These are phyloP conservation scores for Lates calcarifer DNA, from an alignment of 2,113 vertebrate genomes.

Conservation along the genomic window DNA sequence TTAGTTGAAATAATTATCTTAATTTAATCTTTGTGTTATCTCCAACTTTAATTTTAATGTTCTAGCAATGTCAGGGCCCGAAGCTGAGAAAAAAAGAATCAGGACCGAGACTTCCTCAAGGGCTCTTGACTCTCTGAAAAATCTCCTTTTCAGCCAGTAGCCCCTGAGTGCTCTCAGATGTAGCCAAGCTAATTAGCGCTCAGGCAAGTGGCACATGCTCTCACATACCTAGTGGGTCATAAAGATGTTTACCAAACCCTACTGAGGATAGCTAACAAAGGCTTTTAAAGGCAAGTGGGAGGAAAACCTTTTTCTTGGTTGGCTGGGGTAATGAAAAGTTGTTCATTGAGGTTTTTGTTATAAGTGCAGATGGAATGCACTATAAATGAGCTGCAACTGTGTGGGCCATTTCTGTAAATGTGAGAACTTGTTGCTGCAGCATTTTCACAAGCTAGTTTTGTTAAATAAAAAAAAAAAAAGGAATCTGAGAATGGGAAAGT, in stretches of 20 bases:
- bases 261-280: slow-evolving; percentile 73
- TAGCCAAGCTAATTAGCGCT: slow-evolving; percentile 80
- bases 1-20: neutral
- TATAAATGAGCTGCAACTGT: slow-evolving; percentile 71
- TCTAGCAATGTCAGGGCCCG: neutral
- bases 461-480: slow-evolving; percentile 3
- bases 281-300: slow-evolving; percentile 63
- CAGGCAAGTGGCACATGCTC: slow-evolving; percentile 76
- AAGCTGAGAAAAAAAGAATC: slow-evolving; percentile 42
- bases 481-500: slow-evolving; percentile 42
- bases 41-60: slow-evolving; percentile 13
- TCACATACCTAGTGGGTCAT: slow-evolving; percentile 73
- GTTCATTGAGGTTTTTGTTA: slow-evolving; percentile 77
- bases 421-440: slow-evolving; percentile 63
- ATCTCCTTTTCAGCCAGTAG: slow-evolving; percentile 65
- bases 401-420: slow-evolving; percentile 65
- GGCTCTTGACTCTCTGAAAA: slow-evolving; percentile 66
- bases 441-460: slow-evolving; percentile 46
- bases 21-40: slow-evolving; percentile 33
- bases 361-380: slow-evolving; percentile 67
- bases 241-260: slow-evolving; percentile 80
- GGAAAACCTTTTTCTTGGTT: slow-evolving; percentile 60
- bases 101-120: slow-evolving; percentile 51
- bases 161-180: slow-evolving; percentile 81
- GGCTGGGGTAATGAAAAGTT: slow-evolving; percentile 62